phyloP scores from a whole-genome alignment of 2,113 vertebrate species.

The Pterocles burchelli region DNA sequence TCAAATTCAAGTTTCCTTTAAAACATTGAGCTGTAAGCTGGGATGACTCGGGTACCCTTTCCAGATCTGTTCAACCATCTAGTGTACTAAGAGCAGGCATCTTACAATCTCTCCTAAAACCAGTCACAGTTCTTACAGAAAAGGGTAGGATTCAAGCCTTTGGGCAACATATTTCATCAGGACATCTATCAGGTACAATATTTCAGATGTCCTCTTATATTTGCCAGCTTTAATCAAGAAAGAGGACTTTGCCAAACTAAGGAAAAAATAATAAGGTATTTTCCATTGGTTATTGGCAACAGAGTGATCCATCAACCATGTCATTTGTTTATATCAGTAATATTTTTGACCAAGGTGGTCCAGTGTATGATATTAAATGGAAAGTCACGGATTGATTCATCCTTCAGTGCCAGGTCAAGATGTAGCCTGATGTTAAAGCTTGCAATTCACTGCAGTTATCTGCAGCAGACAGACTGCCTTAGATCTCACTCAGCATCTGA shows the following conservation, averaged over 20 bases:
- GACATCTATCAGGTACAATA: background rate
- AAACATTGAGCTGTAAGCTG: background rate
- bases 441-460: background rate
- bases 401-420: background rate
- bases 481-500: background rate
- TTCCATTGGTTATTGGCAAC: background rate
- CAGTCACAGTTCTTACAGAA: background rate
- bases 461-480: background rate
- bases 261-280: background rate
- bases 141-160: background rate
- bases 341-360: background rate
- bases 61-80: background rate
- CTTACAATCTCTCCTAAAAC: background rate
- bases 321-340: background rate
- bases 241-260: background rate
- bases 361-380: constrained; percentile 21
- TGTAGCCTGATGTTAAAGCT: background rate
- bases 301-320: background rate
- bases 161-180: background rate
- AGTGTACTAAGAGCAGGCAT: background rate
- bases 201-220: background rate
- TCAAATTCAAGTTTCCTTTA: background rate
- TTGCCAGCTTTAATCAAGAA: constrained; percentile 23
- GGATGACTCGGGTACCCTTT: background rate
- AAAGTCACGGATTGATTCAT: background rate